Evolutionary conservation across 1,140 invertebrate genomes (phyloP).

Genomic region (Cryptotermes secundus): DNA sequence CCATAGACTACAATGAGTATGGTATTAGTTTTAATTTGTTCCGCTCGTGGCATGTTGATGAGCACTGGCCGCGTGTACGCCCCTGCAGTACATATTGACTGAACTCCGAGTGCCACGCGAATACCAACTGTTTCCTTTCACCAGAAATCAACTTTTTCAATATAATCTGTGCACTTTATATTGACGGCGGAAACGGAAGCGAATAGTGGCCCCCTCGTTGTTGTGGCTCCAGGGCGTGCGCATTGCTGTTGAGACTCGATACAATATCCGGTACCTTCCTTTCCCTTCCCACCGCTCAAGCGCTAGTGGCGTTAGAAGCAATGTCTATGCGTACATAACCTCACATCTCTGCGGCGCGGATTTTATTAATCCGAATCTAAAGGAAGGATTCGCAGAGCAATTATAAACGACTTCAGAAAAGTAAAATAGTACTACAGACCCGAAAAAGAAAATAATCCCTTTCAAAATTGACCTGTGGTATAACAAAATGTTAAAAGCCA

Average conservation of each 20-base stretch:
- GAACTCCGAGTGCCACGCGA: background rate
- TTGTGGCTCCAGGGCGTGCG: background rate
- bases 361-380: background rate
- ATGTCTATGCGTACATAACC: background rate
- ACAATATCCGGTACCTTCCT: slow-evolving; percentile 11
- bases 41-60: background rate
- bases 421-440: no score
- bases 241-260: slow-evolving; percentile 12
- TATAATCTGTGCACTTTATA: slow-evolving; percentile 20
- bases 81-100: background rate
- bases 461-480: no score
- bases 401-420: no score
- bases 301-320: slow-evolving; percentile 12
- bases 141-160: slow-evolving; percentile 18
- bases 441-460: no score
- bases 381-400: no score
- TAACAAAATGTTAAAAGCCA: no score
- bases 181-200: slow-evolving; percentile 16
- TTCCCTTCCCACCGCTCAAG: background rate
- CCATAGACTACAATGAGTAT: no score
- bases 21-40: no score
- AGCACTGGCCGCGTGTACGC: background rate
- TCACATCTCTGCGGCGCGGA: background rate
- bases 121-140: slow-evolving; percentile 16
- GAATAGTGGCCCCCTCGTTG: slow-evolving; percentile 12